Evolutionary conservation across 2,888 invertebrate genomes (phyloP), one percentile per base, ranked within the genome.

Genomic region (Hypercompe scribonia): DNA sequence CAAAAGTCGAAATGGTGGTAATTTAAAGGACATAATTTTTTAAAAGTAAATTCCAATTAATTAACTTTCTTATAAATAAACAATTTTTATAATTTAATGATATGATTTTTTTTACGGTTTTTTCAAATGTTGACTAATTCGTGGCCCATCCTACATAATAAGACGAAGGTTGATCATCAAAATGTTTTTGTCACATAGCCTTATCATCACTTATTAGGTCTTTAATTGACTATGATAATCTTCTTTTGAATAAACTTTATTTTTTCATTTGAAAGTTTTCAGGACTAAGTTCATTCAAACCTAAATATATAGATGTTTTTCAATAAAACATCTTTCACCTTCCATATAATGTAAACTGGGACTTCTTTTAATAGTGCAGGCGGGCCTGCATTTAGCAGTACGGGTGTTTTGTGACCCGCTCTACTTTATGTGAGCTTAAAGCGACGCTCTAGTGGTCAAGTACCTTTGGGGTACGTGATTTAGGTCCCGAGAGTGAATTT

Each of bases 321-420:
- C 61, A 46, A 42, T 71, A 24, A 36, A 75, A 73, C 61, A 36
- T 66, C 61, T 80, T 84, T 72, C 15, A 73, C 50, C 71, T 76
- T 83, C 65, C 74, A 61, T 82, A 77, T 76, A 81, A 76, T 78
- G 76, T 77, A 83, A 81, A 75, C 77, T 72, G 68, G 77, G 65
- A 72, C 71, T 70, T 46, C 58, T 77, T 81, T 82, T 81, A 77
- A 81, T 79, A 78, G 84, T 77, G 85, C 85, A 77, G 77, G 76
- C 79, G 73, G 70, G 68, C 77, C 74, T 42, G 75, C 72, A 50
- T 71, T 76, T 71, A 70, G 68, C 77, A 68, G 64, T 75, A 69
- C 65, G 58, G 46, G 70, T 66, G 42, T 73, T 70, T 79, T 78
- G 75, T 81, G 86, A 77, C 78, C 77, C 77, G 77, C 70, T 75